Evolutionary conservation across 2,113 vertebrate genomes (phyloP).

Genomic region (Antechinus flavipes): DNA sequence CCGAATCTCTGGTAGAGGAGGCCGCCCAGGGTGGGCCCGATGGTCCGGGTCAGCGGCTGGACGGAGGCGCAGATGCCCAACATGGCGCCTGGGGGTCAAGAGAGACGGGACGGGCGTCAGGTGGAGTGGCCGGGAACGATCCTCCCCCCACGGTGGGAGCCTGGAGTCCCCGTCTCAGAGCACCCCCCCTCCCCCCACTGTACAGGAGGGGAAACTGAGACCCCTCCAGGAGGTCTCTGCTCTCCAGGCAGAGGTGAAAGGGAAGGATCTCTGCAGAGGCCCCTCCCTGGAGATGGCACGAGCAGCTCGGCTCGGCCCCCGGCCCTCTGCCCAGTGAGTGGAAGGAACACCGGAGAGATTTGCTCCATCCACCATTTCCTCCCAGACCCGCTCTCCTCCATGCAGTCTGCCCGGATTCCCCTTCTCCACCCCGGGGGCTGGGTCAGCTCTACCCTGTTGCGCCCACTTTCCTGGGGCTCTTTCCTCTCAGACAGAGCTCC

Average conservation of each 20-base stretch:
- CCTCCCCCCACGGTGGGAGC: not conserved
- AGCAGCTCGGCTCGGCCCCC: too few relatives aligned
- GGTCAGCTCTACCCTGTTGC: not conserved
- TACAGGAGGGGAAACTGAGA: not conserved
- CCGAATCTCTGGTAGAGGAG: conserved; percentile 91
- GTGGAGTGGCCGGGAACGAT: not conserved
- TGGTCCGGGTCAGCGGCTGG: conserved; percentile 89
- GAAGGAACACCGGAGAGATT: not conserved
- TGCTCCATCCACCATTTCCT: not conserved
- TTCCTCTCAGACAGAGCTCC: not conserved
- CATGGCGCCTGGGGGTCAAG: conserved; percentile 90
- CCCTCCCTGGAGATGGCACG: too few relatives aligned
- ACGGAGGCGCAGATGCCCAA: conserved; percentile 92
- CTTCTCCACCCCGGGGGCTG: too few relatives aligned
- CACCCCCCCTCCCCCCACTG: too few relatives aligned
- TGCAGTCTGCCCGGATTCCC: too few relatives aligned
- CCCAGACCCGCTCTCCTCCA: not conserved
- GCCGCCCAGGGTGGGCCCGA: conserved; percentile 92
- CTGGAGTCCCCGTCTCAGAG: not conserved
- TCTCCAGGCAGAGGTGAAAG: not conserved
- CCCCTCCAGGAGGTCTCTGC: not conserved
- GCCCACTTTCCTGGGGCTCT: not conserved
- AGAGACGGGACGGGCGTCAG: rapidly evolving
- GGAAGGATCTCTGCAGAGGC: not conserved
- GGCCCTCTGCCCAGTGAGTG: not conserved